phyloP scores from a whole-genome alignment of 2,113 vertebrate genomes.

The Hippocampus zosterae region DNA sequence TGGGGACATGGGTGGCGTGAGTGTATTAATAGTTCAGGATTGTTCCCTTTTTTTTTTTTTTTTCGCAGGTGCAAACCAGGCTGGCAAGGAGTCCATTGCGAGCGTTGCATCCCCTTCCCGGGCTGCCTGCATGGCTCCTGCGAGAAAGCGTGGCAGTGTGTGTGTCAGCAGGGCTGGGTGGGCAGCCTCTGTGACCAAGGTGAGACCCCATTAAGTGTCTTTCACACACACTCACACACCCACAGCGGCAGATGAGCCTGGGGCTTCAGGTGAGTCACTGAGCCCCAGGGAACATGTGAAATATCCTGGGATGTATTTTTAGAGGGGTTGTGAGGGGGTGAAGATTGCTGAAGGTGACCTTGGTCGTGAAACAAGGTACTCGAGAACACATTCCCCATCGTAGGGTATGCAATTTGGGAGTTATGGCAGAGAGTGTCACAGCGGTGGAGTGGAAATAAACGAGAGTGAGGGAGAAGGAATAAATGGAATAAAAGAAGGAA shows the following conservation, averaged over 20 bases:
- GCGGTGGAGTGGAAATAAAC: constrained; percentile 21
- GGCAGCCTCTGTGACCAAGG: constrained; percentile 88
- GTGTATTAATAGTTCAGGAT: constrained; percentile 33
- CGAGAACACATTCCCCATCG: neutral
- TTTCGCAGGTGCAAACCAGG: constrained; percentile 83
- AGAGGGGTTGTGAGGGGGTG: neutral
- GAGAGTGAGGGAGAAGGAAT: neutral
- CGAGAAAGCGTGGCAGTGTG: constrained; percentile 86
- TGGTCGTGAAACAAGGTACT: neutral
- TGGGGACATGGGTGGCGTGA: constrained; percentile 9
- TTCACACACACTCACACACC: neutral
- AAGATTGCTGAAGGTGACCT: constrained; percentile 1
- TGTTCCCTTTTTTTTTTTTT: constrained; percentile 38
- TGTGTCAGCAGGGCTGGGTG: constrained; percentile 87
- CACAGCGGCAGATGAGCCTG: neutral
- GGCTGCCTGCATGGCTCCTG: constrained; percentile 86
- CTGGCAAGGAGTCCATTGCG: constrained; percentile 85
- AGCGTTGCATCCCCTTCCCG: constrained; percentile 81
- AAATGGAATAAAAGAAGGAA: neutral
- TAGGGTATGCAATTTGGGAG: neutral
- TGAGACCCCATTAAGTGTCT: constrained; percentile 52
- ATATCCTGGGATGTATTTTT: constrained; percentile 6
- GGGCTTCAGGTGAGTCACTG: constrained; percentile 26
- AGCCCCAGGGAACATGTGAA: neutral
- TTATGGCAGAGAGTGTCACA: constrained; percentile 1